These are phyloP conservation scores for Sphenodon punctatus DNA, from an alignment of 2,797 vertebrate species.

Conservation along the genomic window DNA sequence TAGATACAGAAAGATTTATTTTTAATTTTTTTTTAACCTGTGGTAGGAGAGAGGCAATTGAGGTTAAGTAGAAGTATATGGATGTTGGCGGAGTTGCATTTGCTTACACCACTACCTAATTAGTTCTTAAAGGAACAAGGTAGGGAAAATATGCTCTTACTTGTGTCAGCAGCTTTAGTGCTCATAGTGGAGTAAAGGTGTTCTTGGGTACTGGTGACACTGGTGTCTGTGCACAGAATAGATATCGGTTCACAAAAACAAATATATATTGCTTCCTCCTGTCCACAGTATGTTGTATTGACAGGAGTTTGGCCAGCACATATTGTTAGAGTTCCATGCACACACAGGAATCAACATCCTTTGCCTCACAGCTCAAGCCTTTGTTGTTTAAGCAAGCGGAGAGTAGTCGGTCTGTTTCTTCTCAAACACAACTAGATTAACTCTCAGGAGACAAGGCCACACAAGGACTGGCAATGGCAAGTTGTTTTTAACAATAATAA, in stretches of 20 bases:
- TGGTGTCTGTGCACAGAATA: not conserved
- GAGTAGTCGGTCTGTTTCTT: not conserved
- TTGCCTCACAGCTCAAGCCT: not conserved
- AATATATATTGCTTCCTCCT: not conserved
- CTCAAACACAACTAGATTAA: not conserved
- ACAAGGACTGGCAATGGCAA: slow-evolving; percentile 16
- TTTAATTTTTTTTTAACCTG: no score
- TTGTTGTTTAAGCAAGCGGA: not conserved
- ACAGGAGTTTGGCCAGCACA: not conserved
- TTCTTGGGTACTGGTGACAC: not conserved
- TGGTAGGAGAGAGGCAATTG: no score
- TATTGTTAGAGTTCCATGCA: not conserved
- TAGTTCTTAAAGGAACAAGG: not conserved
- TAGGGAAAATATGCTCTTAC: not conserved
- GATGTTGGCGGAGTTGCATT: not conserved
- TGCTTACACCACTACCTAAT: not conserved
- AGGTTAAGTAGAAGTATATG: no score
- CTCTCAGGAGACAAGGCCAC: slow-evolving; percentile 14
- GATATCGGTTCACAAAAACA: slow-evolving; percentile 22
- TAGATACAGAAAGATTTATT: no score
- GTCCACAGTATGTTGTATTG: not conserved
- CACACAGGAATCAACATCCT: no score
- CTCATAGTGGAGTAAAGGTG: not conserved
- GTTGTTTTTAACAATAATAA: slow-evolving; percentile 51
- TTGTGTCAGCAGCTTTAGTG: not conserved